These are phyloP conservation scores for Poeciliopsis turneri DNA, from an alignment of 2,797 vertebrate genomes.

Conservation along the genomic window DNA sequence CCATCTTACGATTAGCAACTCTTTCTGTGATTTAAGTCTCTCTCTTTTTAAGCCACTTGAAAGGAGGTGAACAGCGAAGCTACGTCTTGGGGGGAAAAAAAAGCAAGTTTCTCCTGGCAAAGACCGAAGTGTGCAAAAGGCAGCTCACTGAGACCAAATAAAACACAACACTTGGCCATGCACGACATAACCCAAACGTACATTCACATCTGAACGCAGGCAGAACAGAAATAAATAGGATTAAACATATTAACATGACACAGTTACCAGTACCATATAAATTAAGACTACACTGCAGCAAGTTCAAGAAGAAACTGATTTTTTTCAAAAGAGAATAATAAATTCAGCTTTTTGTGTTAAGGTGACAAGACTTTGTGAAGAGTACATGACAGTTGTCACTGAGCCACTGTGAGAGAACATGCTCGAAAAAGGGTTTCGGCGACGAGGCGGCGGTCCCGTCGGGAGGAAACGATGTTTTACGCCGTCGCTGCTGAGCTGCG, in stretches of 20 bases:
- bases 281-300: conserved; percentile 81
- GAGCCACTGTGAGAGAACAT: conserved; percentile 63
- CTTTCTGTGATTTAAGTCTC: conserved; percentile 57
- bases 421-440: conserved; percentile 54
- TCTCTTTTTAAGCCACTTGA: conserved; percentile 37
- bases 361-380: conserved; percentile 57
- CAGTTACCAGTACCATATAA: conserved; percentile 71
- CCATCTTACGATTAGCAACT: conserved; percentile 1
- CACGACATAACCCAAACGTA: conserved; percentile 67
- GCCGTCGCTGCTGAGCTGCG: conserved; percentile 29
- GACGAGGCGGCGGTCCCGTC: conserved; percentile 42
- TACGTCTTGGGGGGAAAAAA: conserved; percentile 19
- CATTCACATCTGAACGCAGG: conserved; percentile 71
- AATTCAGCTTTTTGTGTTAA: conserved; percentile 61
- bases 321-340: not conserved
- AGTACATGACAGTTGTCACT: conserved; percentile 69
- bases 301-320: conserved; percentile 58
- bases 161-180: conserved; percentile 76
- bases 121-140: conserved; percentile 78
- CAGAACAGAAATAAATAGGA: conserved; percentile 82
- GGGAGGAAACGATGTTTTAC: conserved; percentile 51
- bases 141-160: conserved; percentile 65
- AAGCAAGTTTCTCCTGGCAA: conserved; percentile 58
- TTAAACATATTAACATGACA: conserved; percentile 63
- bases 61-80: conserved; percentile 19